Percentiles rank a stretch among this genome's conserved stretches.
phyloP scores from a whole-genome alignment of 2,113 vertebrate genomes.

The Prinia subflava region DNA sequence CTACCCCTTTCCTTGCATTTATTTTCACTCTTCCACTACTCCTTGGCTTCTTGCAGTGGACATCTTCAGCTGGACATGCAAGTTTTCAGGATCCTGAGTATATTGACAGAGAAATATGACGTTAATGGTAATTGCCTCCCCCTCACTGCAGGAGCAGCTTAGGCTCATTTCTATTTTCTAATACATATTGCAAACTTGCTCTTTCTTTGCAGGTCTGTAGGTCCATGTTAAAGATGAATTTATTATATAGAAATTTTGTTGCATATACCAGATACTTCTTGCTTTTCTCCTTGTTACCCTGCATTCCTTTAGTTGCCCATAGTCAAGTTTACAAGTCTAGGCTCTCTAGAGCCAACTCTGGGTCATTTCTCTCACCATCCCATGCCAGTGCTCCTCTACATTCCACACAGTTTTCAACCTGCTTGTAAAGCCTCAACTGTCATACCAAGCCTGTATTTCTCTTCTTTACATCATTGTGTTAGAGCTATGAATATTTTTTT shows the following conservation, averaged over 20 bases:
- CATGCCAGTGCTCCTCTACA: background rate
- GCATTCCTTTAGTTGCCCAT: background rate
- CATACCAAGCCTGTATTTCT: background rate
- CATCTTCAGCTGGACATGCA: background rate
- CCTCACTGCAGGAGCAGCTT: background rate
- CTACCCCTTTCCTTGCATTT: background rate
- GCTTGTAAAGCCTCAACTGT: background rate
- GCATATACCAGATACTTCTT: background rate
- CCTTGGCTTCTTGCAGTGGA: background rate
- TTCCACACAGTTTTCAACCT: background rate
- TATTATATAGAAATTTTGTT: accelerated
- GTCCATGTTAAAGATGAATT: background rate
- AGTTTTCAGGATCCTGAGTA: background rate
- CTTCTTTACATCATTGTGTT: background rate
- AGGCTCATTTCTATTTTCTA: background rate
- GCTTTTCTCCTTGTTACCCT: background rate
- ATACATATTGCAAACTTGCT: background rate
- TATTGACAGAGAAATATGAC: background rate
- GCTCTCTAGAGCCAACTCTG: background rate
- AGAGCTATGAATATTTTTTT: background rate
- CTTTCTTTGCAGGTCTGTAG: background rate
- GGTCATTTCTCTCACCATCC: background rate
- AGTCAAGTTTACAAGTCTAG: background rate
- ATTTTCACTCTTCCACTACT: background rate
- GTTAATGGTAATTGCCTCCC: background rate